Evolutionary conservation across 2,888 invertebrate genomes (phyloP).

Genomic region (Drosophila lacicola): DNA sequence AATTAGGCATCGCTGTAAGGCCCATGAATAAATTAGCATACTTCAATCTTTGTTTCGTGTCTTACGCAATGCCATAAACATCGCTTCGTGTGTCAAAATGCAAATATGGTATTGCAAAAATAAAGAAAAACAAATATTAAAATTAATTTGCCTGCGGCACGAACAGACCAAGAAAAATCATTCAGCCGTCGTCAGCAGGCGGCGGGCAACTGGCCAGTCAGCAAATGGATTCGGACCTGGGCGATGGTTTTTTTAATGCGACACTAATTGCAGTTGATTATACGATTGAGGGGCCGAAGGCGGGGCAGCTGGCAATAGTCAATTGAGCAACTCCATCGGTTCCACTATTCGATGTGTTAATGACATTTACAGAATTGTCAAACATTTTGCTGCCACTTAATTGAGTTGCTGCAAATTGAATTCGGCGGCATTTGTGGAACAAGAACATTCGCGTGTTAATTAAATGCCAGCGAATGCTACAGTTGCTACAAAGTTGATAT

Average conservation of each 20-base stretch:
- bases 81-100: conserved; percentile 37
- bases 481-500: no score
- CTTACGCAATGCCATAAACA: conserved; percentile 42
- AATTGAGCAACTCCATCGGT: conserved; percentile 30
- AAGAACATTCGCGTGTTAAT: conserved; percentile 12
- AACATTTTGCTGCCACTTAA: conserved; percentile 60
- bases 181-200: no score
- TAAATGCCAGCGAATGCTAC: no score
- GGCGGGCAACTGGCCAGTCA: conserved; percentile 22
- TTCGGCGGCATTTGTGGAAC: conserved; percentile 35
- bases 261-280: conserved; percentile 54
- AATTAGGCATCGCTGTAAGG: conserved; percentile 49
- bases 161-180: conserved; percentile 15
- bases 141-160: conserved; percentile 43
- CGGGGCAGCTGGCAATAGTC: background rate
- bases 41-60: conserved; percentile 17
- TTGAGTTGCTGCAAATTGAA: conserved; percentile 47
- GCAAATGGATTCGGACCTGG: conserved; percentile 31
- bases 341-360: conserved; percentile 50
- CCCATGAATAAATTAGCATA: conserved; percentile 40
- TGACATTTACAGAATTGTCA: conserved; percentile 58
- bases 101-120: conserved; percentile 25
- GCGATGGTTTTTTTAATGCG: conserved; percentile 46
- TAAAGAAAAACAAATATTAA: conserved; percentile 24
- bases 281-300: background rate